These are phyloP conservation scores for Mesorhabditis belari DNA, from an alignment of 2,888 invertebrate species.

Conservation along the genomic window DNA sequence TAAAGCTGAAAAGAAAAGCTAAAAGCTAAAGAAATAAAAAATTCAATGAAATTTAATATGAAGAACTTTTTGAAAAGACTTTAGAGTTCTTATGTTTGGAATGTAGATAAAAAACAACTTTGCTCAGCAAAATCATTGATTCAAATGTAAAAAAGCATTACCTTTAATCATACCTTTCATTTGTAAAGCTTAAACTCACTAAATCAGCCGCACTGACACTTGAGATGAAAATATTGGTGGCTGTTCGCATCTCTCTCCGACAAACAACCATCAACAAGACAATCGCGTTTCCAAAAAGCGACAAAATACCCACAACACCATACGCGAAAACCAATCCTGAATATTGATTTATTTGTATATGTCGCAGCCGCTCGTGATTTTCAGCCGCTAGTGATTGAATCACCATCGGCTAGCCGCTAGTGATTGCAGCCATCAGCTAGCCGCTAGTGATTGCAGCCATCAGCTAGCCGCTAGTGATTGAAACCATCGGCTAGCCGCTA, in stretches of 20 bases:
- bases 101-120: background rate
- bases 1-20: too few relatives aligned
- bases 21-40: too few relatives aligned
- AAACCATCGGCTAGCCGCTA: too few relatives aligned
- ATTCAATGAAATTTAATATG: too few relatives aligned
- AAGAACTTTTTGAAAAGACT: too few relatives aligned
- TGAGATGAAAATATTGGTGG: conserved; percentile 38
- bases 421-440: too few relatives aligned
- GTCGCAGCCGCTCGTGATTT: background rate
- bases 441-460: too few relatives aligned
- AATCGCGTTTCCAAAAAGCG: conserved; percentile 25
- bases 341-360: conserved; percentile 5
- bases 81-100: too few relatives aligned
- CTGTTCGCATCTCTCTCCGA: conserved; percentile 30
- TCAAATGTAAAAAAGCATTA: background rate
- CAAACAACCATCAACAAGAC: conserved; percentile 23
- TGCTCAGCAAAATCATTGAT: background rate
- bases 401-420: too few relatives aligned
- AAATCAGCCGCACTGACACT: conserved; percentile 32
- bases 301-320: conserved; percentile 22
- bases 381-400: too few relatives aligned
- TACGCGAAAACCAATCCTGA: conserved; percentile 24
- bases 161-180: background rate
- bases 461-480: too few relatives aligned
- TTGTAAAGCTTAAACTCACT: conserved; percentile 11